These are phyloP conservation scores for Dynastes hyllus DNA, from an alignment of 2,888 invertebrate genomes.

Conservation along the genomic window DNA sequence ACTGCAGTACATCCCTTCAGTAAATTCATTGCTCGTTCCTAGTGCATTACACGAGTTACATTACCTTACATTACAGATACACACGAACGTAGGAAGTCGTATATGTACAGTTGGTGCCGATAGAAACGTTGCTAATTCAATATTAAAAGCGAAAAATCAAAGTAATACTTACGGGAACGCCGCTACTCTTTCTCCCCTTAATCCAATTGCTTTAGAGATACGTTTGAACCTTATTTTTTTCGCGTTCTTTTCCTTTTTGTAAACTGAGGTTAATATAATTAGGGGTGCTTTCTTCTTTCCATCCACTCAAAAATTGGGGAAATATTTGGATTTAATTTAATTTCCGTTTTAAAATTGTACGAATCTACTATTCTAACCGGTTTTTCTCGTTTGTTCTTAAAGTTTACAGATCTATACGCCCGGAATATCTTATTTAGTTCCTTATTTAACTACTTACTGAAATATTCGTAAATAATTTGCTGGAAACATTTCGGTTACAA, in stretches of 20 bases:
- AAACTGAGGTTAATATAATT: slow-evolving; percentile 63
- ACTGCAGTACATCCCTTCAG: slow-evolving; percentile 5
- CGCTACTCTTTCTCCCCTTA: neutral
- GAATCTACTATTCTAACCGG: slow-evolving; percentile 10
- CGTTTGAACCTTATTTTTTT: slow-evolving; percentile 27
- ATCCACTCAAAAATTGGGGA: slow-evolving; percentile 63
- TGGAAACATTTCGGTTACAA: no score
- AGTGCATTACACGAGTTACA: neutral
- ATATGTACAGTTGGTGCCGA: neutral
- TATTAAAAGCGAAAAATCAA: slow-evolving; percentile 8
- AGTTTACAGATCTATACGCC: neutral
- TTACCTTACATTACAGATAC: neutral
- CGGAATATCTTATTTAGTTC: neutral
- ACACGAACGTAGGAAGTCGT: neutral
- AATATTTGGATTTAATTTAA: slow-evolving; percentile 62
- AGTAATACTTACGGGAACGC: neutral
- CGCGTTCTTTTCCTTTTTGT: slow-evolving; percentile 16
- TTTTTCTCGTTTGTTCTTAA: neutral
- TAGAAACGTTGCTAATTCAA: neutral
- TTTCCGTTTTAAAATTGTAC: slow-evolving; percentile 58
- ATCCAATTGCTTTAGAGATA: slow-evolving; percentile 8
- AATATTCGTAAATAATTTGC: neutral
- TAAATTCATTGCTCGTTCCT: slow-evolving; percentile 4
- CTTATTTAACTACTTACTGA: neutral
- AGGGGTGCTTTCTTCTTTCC: slow-evolving; percentile 60